Conservation (phyloP, 2,797 vertebrate species). For the Acanthornis magna region DNA sequence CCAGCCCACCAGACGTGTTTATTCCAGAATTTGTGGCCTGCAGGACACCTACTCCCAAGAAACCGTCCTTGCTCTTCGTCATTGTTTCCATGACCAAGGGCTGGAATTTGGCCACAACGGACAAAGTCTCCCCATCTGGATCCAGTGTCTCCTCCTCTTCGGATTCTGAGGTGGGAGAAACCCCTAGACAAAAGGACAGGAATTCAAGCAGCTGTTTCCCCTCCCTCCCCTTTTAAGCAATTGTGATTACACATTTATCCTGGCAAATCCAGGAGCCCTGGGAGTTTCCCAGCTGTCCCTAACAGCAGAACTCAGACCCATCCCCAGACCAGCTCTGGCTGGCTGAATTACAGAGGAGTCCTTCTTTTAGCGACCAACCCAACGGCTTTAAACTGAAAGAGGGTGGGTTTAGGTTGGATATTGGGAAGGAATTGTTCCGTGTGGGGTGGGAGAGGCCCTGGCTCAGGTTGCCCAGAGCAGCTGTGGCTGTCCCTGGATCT, state of each 20-base stretch:
- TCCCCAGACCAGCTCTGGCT: neutral
- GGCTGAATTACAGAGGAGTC: neutral
- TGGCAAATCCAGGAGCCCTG: neutral
- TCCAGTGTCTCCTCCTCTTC: constrained; percentile 90
- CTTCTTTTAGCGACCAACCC: neutral
- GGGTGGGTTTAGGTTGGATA: neutral
- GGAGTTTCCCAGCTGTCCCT: neutral
- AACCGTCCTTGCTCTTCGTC: constrained; percentile 98
- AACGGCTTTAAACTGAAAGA: neutral
- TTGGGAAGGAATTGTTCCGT: neutral
- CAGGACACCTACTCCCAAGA: constrained; percentile 85
- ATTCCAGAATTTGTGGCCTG: neutral
- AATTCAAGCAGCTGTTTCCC: constrained; percentile 3
- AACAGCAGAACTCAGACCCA: neutral
- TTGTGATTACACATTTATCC: neutral
- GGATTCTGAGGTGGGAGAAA: constrained; percentile 75
- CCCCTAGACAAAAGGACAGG: constrained; percentile 73
- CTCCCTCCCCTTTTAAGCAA: neutral
- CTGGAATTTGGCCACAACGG: constrained; percentile 88
- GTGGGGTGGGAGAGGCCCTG: rapidly evolving
- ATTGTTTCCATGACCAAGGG: constrained; percentile 92
- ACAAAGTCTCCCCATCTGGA: constrained; percentile 86
- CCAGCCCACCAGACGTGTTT: neutral
- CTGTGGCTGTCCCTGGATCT: neutral
- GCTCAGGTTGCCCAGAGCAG: neutral